These are phyloP conservation scores for Nesometra sesokonis DNA, from an alignment of 35 echinoderm and acorn worm genomes.

Conservation along the genomic window DNA sequence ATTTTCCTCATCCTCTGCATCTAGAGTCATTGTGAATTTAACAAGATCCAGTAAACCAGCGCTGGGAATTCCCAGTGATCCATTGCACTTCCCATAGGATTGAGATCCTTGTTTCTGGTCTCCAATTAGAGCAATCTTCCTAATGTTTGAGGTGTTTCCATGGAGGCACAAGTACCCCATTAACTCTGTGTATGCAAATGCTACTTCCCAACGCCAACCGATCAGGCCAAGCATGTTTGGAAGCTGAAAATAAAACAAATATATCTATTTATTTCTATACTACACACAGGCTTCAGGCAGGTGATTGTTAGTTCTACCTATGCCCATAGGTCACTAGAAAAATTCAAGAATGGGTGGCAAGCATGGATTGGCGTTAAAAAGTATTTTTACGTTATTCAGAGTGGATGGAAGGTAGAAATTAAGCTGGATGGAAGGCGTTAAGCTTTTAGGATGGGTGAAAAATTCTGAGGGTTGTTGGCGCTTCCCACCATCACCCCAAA, in stretches of 20 bases:
- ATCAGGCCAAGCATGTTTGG: constrained; percentile 50
- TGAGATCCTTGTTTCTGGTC: constrained; percentile 33
- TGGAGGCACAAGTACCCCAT: constrained; percentile 71
- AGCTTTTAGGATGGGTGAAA: too few species aligned
- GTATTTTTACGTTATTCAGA: too few species aligned
- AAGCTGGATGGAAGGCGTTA: too few species aligned
- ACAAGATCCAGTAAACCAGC: constrained; percentile 84
- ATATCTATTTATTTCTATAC: too few species aligned
- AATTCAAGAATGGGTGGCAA: too few species aligned
- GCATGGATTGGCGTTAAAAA: too few species aligned
- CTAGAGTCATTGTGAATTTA: neutral
- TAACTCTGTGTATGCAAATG: constrained; percentile 67
- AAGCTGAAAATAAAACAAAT: constrained; percentile 40
- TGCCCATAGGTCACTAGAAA: too few species aligned
- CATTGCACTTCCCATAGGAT: neutral
- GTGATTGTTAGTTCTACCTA: too few species aligned
- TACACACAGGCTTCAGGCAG: too few species aligned
- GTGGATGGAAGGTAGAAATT: too few species aligned
- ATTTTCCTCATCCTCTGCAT: neutral
- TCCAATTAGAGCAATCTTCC: constrained; percentile 67
- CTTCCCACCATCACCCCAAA: too few species aligned
- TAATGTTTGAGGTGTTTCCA: constrained; percentile 76
- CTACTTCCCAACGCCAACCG: constrained; percentile 85
- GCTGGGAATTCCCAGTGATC: constrained; percentile 15
- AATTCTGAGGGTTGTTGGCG: too few species aligned